Base-by-base conservation (phyloP, 2,113 vertebrate species). In the Grammomys dolichurus region DNA sequence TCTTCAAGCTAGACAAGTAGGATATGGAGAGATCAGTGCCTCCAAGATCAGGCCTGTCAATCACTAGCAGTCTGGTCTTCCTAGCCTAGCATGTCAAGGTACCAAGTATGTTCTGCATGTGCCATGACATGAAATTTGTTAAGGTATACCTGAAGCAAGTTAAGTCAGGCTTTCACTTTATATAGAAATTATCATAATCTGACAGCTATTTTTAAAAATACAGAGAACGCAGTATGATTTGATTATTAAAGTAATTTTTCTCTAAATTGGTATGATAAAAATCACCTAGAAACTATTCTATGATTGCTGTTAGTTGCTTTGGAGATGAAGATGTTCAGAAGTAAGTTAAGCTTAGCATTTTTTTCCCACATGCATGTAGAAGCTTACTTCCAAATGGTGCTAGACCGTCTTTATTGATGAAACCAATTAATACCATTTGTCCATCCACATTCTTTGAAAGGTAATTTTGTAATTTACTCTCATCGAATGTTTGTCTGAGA, bases 211-310 rank as follows among this genome's bases (percentile, higher is more conserved):
- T 93, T 84, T 51, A 51, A 81, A 96, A 97, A 54, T 70, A 28
- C 24, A 48, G 17, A 11, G 40, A 54, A 89, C 70, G 69, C 9
- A 36, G 7, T 78, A 48, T 51, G 17, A 58, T 58, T 58, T 51
- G 51, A 70, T 60, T 92, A 51, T 88, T 17, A 73, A 91, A 94
- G 87, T 89, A 86, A 82, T 82, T 95, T 43, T 93, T 93, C 69
- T 86, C 1, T 77, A 67, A 88, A 85, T 40, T 69, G 87, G 54
- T 80, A 48, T 54, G 69, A 94, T 93, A 87, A 90, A 88, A 87
- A 81, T 84, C n/a, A 8, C 19, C 46, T 91, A 65, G 69, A 93
- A 95, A 95, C 90, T 63, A 90, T 80, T 95, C 28, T 60, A 75
- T 56, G 26, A 84, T 75, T 82, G 56, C 56, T 36, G 72, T 84